Percentiles rank a stretch among this genome's conserved stretches.
phyloP scores from a whole-genome alignment of 2,797 vertebrate genomes.

The Pteronotus mesoamericanus region DNA sequence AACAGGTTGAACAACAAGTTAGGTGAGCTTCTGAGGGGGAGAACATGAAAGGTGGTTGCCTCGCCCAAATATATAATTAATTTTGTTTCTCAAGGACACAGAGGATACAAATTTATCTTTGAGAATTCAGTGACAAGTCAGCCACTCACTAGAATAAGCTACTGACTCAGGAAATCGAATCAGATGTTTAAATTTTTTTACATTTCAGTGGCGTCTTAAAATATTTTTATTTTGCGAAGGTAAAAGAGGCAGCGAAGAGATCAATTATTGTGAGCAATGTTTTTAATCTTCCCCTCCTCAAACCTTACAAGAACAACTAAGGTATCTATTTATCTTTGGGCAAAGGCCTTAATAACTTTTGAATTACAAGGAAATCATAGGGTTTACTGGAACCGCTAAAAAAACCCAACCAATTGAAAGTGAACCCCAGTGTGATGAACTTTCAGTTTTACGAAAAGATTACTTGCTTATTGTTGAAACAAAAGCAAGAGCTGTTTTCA shows the following conservation, averaged over 20 bases:
- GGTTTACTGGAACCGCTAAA: neutral
- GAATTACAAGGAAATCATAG: neutral
- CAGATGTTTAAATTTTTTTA: neutral
- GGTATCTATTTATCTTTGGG: neutral
- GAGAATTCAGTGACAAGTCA: constrained; percentile 35
- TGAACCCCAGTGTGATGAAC: neutral
- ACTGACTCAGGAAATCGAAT: neutral
- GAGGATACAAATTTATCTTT: neutral
- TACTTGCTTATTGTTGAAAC: neutral
- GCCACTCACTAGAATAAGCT: neutral
- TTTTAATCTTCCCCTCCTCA: neutral
- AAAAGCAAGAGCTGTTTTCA: neutral
- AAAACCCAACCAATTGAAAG: neutral
- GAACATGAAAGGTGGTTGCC: constrained; percentile 37
- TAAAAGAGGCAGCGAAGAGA: neutral
- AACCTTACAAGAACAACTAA: neutral
- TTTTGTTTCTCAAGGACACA: constrained; percentile 46
- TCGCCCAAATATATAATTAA: constrained; percentile 63
- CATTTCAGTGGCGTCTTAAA: neutral
- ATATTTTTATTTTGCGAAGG: neutral
- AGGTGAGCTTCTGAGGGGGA: constrained; percentile 52
- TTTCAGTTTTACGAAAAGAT: constrained; percentile 8
- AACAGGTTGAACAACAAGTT: constrained; percentile 64
- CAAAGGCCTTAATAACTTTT: neutral
- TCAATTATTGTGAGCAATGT: neutral